Base-by-base conservation (phyloP, 2,113 vertebrate genomes). In the Piprites chloris region DNA sequence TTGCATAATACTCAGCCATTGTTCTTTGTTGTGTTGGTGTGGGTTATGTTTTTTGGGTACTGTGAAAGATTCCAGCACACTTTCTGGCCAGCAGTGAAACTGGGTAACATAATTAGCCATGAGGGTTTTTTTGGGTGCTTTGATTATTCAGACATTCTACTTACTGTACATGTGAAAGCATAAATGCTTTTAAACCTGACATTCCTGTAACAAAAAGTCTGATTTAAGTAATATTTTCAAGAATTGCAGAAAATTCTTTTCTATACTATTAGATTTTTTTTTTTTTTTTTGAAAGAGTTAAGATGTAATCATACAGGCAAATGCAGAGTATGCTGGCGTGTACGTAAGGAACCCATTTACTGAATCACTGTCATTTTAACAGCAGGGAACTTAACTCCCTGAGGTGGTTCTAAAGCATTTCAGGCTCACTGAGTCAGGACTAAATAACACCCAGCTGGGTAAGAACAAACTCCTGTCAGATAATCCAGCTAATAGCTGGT, bases 391-490 rank as follows among this genome's bases (percentile, higher is more conserved):
- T 42, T 62, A 79, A 65, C 89, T 96, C 88, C 90, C 68, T 80
- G 71, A 96, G 88, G 93, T 89, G 42, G 55, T 72, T 89, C 55
- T 80, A 95, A 95, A 92, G 74, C 71, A 71, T 96, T 96, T 92
- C 87, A 87, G 73, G 61, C 75, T 95, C 88, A 95, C 93, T 94
- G 95, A 96, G 71, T 96, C 84, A 91, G 91, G 90, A 92, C 88
- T 92, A 92, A 96, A 94, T 92, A 95, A 95, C 77, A 90, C 90
- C 89, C 95, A 95, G 79, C 94, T 90, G 96, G 12, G 95, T 81
- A 92, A 90, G 96, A 96, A 96, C 91, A 96, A 97, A 97, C 87
- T 95, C 74, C 95, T 95, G 95, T 93, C 86, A 94, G 86, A 96
- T 95, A 86, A 96, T 68, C 74, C 72, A 80, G 59, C 77, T 95